Conservation (phyloP, 2,797 vertebrate species). For the Coregonus sp. region DNA sequence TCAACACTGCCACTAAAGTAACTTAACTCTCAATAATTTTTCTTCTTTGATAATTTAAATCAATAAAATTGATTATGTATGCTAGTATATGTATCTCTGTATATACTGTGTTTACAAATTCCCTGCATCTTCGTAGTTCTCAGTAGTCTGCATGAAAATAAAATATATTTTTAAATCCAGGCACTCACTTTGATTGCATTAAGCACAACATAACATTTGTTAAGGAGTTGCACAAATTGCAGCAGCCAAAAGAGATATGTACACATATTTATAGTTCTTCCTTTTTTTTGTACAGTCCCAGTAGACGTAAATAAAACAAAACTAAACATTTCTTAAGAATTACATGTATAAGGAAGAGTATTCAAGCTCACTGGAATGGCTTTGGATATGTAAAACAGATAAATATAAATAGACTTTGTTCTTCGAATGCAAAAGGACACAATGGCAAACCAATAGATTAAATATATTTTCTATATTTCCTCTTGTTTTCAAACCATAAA, state of each 20-base stretch:
- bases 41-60: not conserved
- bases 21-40: slow-evolving; percentile 39
- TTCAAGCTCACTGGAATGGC: slow-evolving; percentile 65
- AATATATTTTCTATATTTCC: slow-evolving; percentile 48
- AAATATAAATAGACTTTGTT: slow-evolving; percentile 70
- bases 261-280: slow-evolving; percentile 71
- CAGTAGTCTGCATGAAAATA: slow-evolving; percentile 74
- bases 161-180: slow-evolving; percentile 78
- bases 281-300: slow-evolving; percentile 76
- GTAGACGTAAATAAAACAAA: slow-evolving; percentile 71
- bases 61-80: slow-evolving; percentile 52
- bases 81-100: slow-evolving; percentile 62
- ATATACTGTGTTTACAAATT: slow-evolving; percentile 79
- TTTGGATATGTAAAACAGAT: slow-evolving; percentile 60
- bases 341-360: slow-evolving; percentile 58
- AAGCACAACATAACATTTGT: slow-evolving; percentile 83
- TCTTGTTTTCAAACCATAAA: slow-evolving; percentile 42
- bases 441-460: slow-evolving; percentile 68
- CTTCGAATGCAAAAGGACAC: slow-evolving; percentile 79
- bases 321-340: slow-evolving; percentile 70
- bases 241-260: slow-evolving; percentile 79
- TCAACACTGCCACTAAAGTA: slow-evolving; percentile 51
- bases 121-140: slow-evolving; percentile 81
- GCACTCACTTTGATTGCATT: slow-evolving; percentile 89
- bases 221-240: slow-evolving; percentile 86